Percentiles rank a stretch among this genome's conserved stretches.
These are phyloP conservation scores for Alouatta palliata DNA, from an alignment of 2,113 vertebrate genomes.

Conservation along the genomic window DNA sequence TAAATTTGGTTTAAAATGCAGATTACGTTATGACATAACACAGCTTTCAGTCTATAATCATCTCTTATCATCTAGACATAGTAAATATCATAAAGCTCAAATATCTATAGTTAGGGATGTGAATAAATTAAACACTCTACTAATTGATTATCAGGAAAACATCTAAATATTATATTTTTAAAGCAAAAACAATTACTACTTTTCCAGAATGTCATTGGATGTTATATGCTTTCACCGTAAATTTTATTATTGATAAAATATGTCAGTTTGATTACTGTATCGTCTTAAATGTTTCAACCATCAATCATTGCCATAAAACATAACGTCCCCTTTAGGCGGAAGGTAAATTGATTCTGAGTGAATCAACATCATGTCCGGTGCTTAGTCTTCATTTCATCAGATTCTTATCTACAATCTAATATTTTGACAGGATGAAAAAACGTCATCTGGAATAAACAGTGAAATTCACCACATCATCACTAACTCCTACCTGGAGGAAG, in stretches of 20 bases:
- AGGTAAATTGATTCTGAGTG: background rate
- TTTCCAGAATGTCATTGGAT: background rate
- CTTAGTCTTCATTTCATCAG: background rate
- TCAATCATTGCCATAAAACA: background rate
- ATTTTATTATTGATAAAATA: background rate
- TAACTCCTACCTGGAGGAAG: background rate
- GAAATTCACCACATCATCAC: background rate
- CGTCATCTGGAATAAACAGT: background rate
- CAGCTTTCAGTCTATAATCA: background rate
- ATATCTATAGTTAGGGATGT: background rate
- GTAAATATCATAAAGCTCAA: background rate
- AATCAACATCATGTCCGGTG: background rate
- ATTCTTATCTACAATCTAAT: fast-evolving
- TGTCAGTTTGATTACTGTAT: background rate
- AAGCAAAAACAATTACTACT: background rate
- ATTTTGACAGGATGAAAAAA: background rate
- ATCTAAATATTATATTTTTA: background rate
- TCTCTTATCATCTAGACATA: background rate
- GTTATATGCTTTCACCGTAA: background rate
- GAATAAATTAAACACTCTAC: background rate
- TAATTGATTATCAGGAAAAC: background rate
- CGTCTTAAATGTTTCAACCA: background rate
- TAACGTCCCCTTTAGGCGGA: background rate
- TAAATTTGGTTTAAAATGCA: background rate
- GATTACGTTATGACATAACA: background rate